A percentile compares a stretch with the other conserved stretches of the same genome.
phyloP scores from a whole-genome alignment of 2,888 invertebrate species.

The Catocala fraxini region DNA sequence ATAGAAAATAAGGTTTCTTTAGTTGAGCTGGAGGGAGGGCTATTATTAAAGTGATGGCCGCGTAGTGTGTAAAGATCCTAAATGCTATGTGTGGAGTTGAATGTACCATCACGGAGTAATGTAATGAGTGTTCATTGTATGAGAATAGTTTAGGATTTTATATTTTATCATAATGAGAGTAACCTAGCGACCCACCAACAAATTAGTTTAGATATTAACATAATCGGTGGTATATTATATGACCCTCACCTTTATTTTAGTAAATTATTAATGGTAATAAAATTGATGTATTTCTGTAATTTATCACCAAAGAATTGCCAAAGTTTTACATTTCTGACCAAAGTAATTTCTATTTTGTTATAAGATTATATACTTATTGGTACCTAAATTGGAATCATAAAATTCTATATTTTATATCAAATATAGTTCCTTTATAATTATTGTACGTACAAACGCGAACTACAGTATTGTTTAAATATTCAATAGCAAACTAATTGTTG shows the following conservation, averaged over 20 bases:
- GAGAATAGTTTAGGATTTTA: slow-evolving; percentile 57
- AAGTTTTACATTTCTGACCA: slow-evolving; percentile 15
- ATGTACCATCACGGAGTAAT: slow-evolving; percentile 49
- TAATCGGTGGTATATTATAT: slow-evolving; percentile 45
- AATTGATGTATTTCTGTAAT: slow-evolving; percentile 10
- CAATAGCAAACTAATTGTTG: slow-evolving; percentile 21
- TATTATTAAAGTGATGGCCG: background rate
- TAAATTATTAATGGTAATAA: slow-evolving; percentile 17
- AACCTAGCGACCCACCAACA: slow-evolving; percentile 65
- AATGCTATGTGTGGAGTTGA: slow-evolving; percentile 39
- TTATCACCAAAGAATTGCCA: slow-evolving; percentile 37
- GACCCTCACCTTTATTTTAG: slow-evolving; percentile 37
- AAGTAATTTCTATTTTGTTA: slow-evolving; percentile 11
- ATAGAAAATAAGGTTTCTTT: no score
- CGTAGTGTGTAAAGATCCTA: slow-evolving; percentile 21
- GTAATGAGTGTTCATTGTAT: slow-evolving; percentile 63
- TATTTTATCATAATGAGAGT: slow-evolving; percentile 51
- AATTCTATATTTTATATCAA: slow-evolving; percentile 12
- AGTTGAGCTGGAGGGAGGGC: no score
- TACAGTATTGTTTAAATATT: slow-evolving; percentile 39
- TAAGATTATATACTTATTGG: slow-evolving; percentile 1
- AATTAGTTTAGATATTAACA: slow-evolving; percentile 59
- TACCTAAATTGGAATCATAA: background rate
- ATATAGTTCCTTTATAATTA: slow-evolving; percentile 29
- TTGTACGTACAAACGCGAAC: slow-evolving; percentile 26